Conservation (phyloP, 2,113 vertebrate species). For the Syrrhaptes paradoxus region DNA sequence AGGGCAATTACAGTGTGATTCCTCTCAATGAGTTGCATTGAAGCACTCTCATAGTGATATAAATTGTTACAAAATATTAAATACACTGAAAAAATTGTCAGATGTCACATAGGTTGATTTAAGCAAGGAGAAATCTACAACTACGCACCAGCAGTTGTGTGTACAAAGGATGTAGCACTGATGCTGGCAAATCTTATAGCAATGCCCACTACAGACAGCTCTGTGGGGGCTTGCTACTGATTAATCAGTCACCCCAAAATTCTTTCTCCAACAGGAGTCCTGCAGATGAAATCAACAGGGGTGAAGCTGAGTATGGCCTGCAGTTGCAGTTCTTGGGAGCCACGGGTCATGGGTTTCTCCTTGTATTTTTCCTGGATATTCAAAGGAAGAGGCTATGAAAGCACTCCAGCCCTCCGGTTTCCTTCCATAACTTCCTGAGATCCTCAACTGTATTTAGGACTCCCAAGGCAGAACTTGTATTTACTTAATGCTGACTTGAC, state of each 20-base stretch:
- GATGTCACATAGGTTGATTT: background rate
- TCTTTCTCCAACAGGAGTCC: background rate
- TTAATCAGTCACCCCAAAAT: background rate
- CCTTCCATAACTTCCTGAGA: background rate
- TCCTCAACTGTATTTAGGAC: background rate
- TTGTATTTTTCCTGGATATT: background rate
- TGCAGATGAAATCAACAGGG: background rate
- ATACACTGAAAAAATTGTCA: background rate
- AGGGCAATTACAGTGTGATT: background rate
- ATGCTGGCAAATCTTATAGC: background rate
- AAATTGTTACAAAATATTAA: background rate
- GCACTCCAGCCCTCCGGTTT: background rate
- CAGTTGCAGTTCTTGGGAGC: background rate
- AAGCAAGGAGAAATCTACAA: background rate
- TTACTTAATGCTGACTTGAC: slow-evolving; percentile 10
- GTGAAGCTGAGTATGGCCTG: background rate
- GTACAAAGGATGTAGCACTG: background rate
- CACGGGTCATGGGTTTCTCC: background rate
- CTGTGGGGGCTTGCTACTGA: background rate
- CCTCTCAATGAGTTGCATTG: background rate
- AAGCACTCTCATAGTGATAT: background rate
- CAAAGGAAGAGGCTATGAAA: background rate
- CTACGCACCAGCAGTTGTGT: background rate
- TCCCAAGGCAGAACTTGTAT: background rate
- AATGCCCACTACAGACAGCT: background rate